A percentile compares a stretch with the other conserved stretches of the same genome.
phyloP scores from a whole-genome alignment of 2,797 vertebrate species.

The Peromyscus attwateri region DNA sequence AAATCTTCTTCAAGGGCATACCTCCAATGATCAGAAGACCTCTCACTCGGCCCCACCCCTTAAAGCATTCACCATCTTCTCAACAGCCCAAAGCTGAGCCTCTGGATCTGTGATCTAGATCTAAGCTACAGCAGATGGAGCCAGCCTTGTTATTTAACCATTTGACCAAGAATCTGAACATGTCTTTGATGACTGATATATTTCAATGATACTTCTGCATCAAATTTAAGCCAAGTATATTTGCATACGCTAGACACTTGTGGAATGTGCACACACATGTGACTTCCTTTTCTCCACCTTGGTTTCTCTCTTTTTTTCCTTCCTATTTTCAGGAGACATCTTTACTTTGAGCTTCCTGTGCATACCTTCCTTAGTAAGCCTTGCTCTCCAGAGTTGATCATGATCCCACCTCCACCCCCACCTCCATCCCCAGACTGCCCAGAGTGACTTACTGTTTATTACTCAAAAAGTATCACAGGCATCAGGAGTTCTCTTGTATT shows the following conservation, averaged over 20 bases:
- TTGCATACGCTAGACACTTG: background rate
- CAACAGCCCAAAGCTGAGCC: background rate
- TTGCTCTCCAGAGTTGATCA: background rate
- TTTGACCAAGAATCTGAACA: background rate
- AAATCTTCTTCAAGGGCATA: background rate
- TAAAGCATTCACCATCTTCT: background rate
- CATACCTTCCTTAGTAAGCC: background rate
- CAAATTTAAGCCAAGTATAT: background rate
- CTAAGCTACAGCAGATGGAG: background rate
- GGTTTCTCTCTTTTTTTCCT: background rate
- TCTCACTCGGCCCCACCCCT: background rate
- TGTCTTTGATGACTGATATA: background rate
- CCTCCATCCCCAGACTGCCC: background rate
- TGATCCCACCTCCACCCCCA: too few relatives aligned
- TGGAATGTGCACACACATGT: background rate
- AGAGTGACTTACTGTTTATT: background rate
- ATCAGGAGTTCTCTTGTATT: background rate
- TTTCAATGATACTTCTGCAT: background rate
- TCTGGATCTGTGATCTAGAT: background rate
- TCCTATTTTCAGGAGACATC: background rate
- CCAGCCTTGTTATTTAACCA: background rate
- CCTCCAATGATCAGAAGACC: background rate
- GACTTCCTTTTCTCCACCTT: background rate
- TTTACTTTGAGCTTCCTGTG: background rate
- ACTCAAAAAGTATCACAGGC: background rate